A percentile compares a stretch with the other conserved stretches of the same genome.
These are phyloP conservation scores for Sicus ferrugineus DNA, from an alignment of 2,888 invertebrate genomes.

Conservation along the genomic window DNA sequence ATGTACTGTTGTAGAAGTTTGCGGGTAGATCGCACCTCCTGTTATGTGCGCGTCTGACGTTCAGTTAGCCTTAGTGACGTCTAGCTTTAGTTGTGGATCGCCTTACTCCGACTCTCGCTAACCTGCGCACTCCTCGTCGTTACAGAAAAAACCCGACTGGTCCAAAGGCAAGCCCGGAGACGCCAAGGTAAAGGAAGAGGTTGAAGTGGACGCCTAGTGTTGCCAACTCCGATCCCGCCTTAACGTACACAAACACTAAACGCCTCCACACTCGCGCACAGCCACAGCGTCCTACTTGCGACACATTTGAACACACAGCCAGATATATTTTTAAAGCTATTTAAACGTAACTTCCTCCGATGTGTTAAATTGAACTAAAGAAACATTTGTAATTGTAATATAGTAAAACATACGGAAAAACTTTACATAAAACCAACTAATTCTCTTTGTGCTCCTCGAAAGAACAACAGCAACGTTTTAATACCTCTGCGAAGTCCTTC, in stretches of 20 bases:
- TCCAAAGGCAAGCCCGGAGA: constrained; percentile 89
- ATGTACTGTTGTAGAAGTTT: background rate
- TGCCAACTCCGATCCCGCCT: constrained; percentile 59
- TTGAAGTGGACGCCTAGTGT: constrained; percentile 81
- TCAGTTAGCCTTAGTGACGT: background rate
- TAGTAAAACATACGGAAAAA: background rate
- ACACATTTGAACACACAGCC: constrained; percentile 52
- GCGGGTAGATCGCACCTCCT: background rate
- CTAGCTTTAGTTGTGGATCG: background rate
- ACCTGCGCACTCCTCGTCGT: constrained; percentile 44
- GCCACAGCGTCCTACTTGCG: constrained; percentile 33
- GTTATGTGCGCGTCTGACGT: background rate
- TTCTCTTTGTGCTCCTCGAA: background rate
- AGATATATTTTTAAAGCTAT: constrained; percentile 61
- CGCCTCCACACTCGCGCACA: constrained; percentile 45
- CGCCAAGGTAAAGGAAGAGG: constrained; percentile 86
- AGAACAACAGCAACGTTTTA: background rate
- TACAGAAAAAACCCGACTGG: constrained; percentile 95
- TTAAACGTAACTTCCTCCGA: constrained; percentile 51
- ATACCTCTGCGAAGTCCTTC: background rate
- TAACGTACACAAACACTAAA: constrained; percentile 53
- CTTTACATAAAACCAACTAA: background rate
- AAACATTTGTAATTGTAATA: constrained; percentile 30
- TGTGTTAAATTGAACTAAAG: constrained; percentile 44
- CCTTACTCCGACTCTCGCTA: background rate